A percentile compares a stretch with the other conserved stretches of the same genome.
phyloP scores from a whole-genome alignment of 2,113 vertebrate species.

The Eonycteris spelaea region DNA sequence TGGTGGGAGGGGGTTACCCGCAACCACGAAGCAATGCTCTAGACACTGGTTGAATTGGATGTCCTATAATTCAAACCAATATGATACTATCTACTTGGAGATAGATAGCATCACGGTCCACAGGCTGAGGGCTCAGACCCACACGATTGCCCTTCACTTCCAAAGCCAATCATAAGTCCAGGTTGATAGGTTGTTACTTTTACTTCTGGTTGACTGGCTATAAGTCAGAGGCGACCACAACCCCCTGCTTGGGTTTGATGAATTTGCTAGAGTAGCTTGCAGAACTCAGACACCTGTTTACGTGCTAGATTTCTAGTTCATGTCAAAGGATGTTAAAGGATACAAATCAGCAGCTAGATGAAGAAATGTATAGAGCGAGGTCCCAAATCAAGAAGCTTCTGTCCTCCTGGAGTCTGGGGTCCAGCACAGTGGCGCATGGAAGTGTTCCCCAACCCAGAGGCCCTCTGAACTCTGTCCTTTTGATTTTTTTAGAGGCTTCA shows the following conservation, averaged over 20 bases:
- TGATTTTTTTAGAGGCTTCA: background rate
- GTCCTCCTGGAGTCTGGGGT: background rate
- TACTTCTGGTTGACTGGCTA: background rate
- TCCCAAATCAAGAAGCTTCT: background rate
- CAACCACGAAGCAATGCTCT: background rate
- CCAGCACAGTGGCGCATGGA: background rate
- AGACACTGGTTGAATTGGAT: background rate
- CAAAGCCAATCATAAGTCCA: background rate
- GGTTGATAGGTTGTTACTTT: background rate
- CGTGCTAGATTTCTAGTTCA: background rate
- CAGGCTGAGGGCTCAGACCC: background rate
- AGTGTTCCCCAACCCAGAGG: background rate
- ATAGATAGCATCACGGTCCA: background rate
- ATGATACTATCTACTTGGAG: background rate
- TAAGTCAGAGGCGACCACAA: background rate
- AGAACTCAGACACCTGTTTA: background rate
- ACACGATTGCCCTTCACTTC: background rate
- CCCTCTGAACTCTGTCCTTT: background rate
- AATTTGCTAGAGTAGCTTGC: background rate
- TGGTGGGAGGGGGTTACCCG: background rate
- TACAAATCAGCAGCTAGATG: background rate
- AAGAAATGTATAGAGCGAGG: no score
- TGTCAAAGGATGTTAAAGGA: background rate
- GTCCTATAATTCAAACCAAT: background rate
- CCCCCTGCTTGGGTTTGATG: background rate